A percentile compares a stretch with the other conserved stretches of the same genome.
Conservation (phyloP, 2,797 vertebrate genomes). For the Lagocephalus sceleratus region DNA sequence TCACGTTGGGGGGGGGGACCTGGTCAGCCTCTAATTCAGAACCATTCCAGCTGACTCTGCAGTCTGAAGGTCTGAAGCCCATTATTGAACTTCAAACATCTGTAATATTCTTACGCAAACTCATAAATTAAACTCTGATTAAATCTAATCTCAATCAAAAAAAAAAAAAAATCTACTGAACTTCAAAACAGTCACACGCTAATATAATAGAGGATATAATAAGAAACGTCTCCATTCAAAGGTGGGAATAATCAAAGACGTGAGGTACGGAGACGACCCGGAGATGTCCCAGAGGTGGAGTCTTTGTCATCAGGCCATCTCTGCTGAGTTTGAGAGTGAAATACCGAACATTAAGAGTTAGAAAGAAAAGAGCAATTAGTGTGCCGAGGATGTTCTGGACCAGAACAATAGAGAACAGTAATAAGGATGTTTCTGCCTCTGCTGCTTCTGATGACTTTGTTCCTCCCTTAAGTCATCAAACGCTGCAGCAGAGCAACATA, state of each 20-base stretch:
- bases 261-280: no score
- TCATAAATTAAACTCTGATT: constrained; percentile 4
- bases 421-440: not conserved
- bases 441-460: not conserved
- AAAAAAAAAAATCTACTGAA: not conserved
- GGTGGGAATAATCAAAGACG: not conserved
- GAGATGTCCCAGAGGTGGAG: no score
- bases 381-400: not conserved
- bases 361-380: not conserved
- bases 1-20: constrained; percentile 28
- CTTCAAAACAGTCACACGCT: not conserved
- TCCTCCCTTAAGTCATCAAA: not conserved
- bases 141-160: not conserved
- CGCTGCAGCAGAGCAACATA: no score
- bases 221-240: not conserved
- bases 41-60: constrained; percentile 15
- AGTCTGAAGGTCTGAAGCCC: constrained; percentile 9
- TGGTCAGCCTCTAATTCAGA: constrained; percentile 40
- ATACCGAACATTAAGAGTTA: not conserved
- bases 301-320: not conserved
- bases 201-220: not conserved
- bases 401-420: not conserved
- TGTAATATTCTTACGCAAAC: constrained; percentile 9
- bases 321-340: not conserved
- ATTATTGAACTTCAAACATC: constrained; percentile 14